A percentile compares a stretch with the other conserved stretches of the same genome.
These are phyloP conservation scores for Hydrotaea diabolus DNA, from an alignment of 2,888 invertebrate species.

Conservation along the genomic window DNA sequence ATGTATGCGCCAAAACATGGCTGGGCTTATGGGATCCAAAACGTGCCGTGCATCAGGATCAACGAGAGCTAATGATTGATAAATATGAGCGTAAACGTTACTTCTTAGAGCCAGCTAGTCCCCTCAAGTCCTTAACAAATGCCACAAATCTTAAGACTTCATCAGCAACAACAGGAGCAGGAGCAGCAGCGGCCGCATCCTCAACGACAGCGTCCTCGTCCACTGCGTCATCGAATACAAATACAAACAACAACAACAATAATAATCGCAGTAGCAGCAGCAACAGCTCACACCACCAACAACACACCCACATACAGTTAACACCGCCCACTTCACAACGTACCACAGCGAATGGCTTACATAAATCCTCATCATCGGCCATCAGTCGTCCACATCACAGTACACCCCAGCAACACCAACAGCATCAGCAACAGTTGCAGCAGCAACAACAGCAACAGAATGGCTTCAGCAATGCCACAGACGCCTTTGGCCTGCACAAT, in stretches of 20 bases:
- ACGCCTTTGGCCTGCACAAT: conserved; percentile 74
- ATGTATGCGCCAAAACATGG: conserved; percentile 96
- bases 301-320: conserved; percentile 72
- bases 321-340: conserved; percentile 80
- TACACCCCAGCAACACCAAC: conserved; percentile 66
- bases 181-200: conserved; percentile 51
- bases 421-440: conserved; percentile 25
- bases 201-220: conserved; percentile 55
- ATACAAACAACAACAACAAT: conserved; percentile 52
- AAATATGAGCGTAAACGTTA: conserved; percentile 95
- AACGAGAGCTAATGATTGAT: conserved; percentile 95
- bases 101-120: conserved; percentile 81
- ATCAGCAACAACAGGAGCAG: conserved; percentile 52
- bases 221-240: conserved; percentile 50
- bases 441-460: conserved; percentile 58
- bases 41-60: conserved; percentile 92
- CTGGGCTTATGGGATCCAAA: conserved; percentile 93
- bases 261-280: conserved; percentile 40
- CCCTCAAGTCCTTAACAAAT: conserved; percentile 79
- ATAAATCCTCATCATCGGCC: conserved; percentile 75
- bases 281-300: conserved; percentile 28
- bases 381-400: conserved; percentile 78
- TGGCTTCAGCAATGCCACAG: conserved; percentile 66
- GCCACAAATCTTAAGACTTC: conserved; percentile 75
- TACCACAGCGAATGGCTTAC: conserved; percentile 76